Evolutionary conservation across 2,888 invertebrate genomes (phyloP).

Genomic region (Ischnura elegans): DNA sequence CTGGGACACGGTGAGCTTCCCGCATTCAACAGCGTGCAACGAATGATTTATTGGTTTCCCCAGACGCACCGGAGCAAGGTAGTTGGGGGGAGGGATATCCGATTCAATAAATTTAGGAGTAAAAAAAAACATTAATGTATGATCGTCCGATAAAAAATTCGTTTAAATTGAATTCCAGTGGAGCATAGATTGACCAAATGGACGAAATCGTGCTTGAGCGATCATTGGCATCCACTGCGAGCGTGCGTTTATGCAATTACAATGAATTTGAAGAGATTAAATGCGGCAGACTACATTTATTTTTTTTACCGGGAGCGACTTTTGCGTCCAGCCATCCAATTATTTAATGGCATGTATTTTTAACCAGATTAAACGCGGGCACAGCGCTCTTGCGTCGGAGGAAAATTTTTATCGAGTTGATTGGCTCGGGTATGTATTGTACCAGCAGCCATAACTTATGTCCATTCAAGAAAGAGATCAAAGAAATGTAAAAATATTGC

Average conservation of each 20-base stretch:
- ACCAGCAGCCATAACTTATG: too few species aligned
- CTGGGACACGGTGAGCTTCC: too few species aligned
- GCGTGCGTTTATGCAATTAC: background rate
- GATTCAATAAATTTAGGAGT: background rate
- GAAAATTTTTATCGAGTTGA: background rate
- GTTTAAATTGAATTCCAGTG: background rate
- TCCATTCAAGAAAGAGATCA: too few species aligned
- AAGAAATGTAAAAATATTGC: too few species aligned
- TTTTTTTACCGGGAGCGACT: background rate
- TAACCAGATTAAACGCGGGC: background rate
- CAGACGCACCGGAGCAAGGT: background rate
- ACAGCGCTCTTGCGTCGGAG: background rate
- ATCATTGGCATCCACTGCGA: background rate
- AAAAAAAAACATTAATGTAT: background rate
- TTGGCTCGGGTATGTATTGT: too few species aligned
- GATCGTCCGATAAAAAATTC: background rate
- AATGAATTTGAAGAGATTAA: background rate
- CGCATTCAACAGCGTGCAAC: background rate
- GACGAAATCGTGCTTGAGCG: background rate
- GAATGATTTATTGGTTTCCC: slow-evolving; percentile 5
- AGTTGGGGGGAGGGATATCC: background rate
- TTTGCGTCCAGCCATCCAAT: background rate
- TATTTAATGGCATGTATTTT: background rate
- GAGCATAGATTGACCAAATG: background rate
- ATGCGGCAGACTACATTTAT: background rate